Conservation (phyloP, 2,888 invertebrate species). For the Synanthedon tipuliformis region DNA sequence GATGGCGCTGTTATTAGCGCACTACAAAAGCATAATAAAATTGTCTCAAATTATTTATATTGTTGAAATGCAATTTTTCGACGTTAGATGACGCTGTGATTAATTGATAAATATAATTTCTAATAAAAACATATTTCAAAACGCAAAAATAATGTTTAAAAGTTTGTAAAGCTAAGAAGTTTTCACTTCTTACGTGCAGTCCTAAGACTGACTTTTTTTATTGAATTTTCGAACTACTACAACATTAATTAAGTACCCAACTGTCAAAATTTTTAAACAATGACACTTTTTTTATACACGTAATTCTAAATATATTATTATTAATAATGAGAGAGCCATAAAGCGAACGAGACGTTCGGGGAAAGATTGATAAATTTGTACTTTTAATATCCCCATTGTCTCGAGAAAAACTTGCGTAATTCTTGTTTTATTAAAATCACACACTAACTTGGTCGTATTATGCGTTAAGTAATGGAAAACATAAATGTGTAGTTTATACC, state of each 20-base stretch:
- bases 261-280: conserved; percentile 31
- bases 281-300: conserved; percentile 40
- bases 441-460: conserved; percentile 60
- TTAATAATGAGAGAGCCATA: conserved; percentile 41
- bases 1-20: no score
- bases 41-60: no score
- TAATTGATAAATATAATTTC: no score
- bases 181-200: no score
- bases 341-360: conserved; percentile 37
- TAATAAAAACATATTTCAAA: no score
- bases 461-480: conserved; percentile 43
- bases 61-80: no score
- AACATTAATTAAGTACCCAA: conserved; percentile 36
- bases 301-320: conserved; percentile 30
- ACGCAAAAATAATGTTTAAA: no score
- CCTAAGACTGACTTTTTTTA: no score
- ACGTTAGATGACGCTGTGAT: no score
- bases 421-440: conserved; percentile 49
- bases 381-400: conserved; percentile 46
- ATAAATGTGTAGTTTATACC: conserved; percentile 6
- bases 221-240: conserved; percentile 27
- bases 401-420: conserved; percentile 16
- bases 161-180: no score
- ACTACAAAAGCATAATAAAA: no score
- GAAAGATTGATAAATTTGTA: conserved; percentile 63